Evolutionary conservation across 1,140 invertebrate genomes (phyloP).

Genomic region (Hypothenemus hampei): DNA sequence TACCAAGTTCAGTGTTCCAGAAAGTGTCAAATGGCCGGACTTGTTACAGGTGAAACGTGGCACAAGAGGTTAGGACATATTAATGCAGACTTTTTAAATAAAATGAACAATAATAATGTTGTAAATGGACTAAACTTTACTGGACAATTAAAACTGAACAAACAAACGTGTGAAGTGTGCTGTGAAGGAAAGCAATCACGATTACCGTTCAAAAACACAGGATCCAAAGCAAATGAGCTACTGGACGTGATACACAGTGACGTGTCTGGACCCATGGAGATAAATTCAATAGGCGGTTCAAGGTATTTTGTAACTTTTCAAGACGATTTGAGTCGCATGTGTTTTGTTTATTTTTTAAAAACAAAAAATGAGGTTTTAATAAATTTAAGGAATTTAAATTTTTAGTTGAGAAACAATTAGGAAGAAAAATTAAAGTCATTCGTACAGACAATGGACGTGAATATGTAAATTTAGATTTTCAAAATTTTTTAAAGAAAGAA

Average conservation of each 20-base stretch:
- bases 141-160: conserved; percentile 13
- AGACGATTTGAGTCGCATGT: conserved; percentile 43
- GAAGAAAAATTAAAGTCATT: conserved; percentile 41
- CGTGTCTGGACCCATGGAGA: conserved; percentile 39
- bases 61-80: conserved; percentile 37
- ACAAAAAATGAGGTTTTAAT: conserved; percentile 35
- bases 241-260: conserved; percentile 42
- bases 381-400: conserved; percentile 36
- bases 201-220: conserved; percentile 33
- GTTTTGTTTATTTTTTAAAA: conserved; percentile 42
- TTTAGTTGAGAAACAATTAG: conserved; percentile 37
- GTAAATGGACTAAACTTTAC: conserved; percentile 26
- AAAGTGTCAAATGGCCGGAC: conserved; percentile 22
- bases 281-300: conserved; percentile 34
- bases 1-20: conserved; percentile 33
- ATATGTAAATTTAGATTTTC: conserved; percentile 32
- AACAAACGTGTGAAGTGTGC: conserved; percentile 35
- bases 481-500: conserved; percentile 30
- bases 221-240: conserved; percentile 23
- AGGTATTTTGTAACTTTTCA: conserved; percentile 44
- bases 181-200: conserved; percentile 38
- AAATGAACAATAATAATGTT: conserved; percentile 25
- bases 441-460: conserved; percentile 32
- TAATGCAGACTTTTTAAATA: conserved; percentile 25
- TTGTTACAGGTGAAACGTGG: conserved; percentile 25